Evolutionary conservation across 1,140 invertebrate genomes (phyloP).

Genomic region (Apocrypta bakeri): DNA sequence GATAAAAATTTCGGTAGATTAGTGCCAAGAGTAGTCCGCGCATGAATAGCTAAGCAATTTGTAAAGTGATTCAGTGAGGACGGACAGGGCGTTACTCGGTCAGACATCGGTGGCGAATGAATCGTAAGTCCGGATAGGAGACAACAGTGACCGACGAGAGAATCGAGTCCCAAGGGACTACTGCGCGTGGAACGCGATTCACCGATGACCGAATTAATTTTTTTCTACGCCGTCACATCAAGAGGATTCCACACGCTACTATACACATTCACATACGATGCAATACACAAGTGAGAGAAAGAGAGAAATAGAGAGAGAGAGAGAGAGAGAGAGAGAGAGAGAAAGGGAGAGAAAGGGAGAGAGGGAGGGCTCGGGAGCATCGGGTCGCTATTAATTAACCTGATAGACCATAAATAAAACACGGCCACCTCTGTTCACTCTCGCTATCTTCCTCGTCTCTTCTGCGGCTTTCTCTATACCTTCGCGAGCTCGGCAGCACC

Average conservation of each 20-base stretch:
- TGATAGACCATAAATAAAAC: slow-evolving; percentile 71
- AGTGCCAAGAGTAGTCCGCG: slow-evolving; percentile 18
- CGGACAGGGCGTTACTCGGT: slow-evolving; percentile 47
- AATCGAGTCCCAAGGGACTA: slow-evolving; percentile 52
- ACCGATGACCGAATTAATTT: slow-evolving; percentile 68
- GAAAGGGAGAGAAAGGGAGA: not conserved
- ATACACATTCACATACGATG: not conserved
- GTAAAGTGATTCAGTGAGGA: slow-evolving; percentile 48
- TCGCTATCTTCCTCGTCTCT: not conserved
- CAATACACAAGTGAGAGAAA: slow-evolving; percentile 35
- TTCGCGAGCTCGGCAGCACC: slow-evolving; percentile 38
- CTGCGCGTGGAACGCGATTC: slow-evolving; percentile 56
- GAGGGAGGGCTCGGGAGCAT: slow-evolving; percentile 45
- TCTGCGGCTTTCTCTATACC: slow-evolving; percentile 16
- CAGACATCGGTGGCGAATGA: slow-evolving; percentile 38
- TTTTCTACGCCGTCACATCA: slow-evolving; percentile 55
- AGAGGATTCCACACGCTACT: slow-evolving; percentile 52
- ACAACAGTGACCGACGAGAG: slow-evolving; percentile 19
- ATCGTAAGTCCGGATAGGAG: slow-evolving; percentile 29
- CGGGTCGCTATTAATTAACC: slow-evolving; percentile 70
- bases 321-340: slow-evolving; percentile 4
- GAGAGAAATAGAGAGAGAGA: slow-evolving; percentile 8
- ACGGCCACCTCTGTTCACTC: slow-evolving; percentile 31
- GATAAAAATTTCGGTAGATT: slow-evolving; percentile 39
- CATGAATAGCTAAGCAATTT: slow-evolving; percentile 46